Conservation (phyloP, 2,888 invertebrate species). For the Cryptosula pallasiana region DNA sequence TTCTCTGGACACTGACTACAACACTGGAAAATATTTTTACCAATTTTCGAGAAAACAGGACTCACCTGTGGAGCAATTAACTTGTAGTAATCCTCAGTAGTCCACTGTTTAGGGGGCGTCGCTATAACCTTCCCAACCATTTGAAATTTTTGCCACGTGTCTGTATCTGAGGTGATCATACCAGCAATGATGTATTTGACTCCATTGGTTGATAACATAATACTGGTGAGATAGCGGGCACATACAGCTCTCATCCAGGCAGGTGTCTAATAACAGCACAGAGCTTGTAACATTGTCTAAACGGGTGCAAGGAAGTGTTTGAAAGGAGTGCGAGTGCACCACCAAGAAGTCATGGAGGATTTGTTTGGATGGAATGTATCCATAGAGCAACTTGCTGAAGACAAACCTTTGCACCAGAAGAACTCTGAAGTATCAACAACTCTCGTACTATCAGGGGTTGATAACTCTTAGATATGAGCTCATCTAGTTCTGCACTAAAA, state of each 20-base stretch:
- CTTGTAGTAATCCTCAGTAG: slow-evolving; percentile 39
- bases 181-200: slow-evolving; percentile 63
- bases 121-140: slow-evolving; percentile 64
- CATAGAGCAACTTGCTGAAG: background rate
- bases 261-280: too few species aligned
- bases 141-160: slow-evolving; percentile 66
- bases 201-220: slow-evolving; percentile 62
- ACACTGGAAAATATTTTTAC: too few species aligned
- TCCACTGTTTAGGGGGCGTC: slow-evolving; percentile 39
- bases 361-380: too few species aligned
- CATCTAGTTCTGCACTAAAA: slow-evolving; percentile 51
- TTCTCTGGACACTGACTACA: too few species aligned
- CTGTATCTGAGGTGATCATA: slow-evolving; percentile 55
- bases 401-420: slow-evolving; percentile 28
- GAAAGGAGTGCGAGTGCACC: too few species aligned
- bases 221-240: slow-evolving; percentile 60
- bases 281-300: too few species aligned
- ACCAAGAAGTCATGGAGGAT: too few species aligned
- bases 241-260: slow-evolving; percentile 63
- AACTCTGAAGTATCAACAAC: slow-evolving; percentile 61
- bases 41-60: too few species aligned
- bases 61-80: slow-evolving; percentile 44
- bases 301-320: too few species aligned
- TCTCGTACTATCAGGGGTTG: slow-evolving; percentile 65
- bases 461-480: slow-evolving; percentile 60